phyloP scores from a whole-genome alignment of 2,797 vertebrate genomes.

The Cygnus olor region DNA sequence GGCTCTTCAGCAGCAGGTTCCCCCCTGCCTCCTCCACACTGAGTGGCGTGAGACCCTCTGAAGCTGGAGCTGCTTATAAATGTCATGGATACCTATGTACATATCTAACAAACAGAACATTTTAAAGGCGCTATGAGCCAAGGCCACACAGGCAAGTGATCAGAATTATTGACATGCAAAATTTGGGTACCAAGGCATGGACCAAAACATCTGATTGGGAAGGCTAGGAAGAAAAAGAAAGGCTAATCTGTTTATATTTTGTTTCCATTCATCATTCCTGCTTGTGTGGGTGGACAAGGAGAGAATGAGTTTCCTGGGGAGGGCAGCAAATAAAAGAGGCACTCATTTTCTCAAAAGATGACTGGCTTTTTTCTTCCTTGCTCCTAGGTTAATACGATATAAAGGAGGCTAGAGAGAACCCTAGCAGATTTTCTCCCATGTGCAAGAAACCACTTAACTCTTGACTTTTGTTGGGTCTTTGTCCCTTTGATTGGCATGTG shows the following conservation, averaged over 20 bases:
- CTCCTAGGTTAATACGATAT: not conserved
- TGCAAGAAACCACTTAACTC: not conserved
- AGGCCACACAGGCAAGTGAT: not conserved
- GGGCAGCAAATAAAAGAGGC: conserved; percentile 43
- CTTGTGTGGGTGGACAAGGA: conserved; percentile 55
- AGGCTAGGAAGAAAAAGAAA: not conserved
- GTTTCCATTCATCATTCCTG: conserved; percentile 52
- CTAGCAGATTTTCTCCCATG: not conserved
- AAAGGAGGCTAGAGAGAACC: not conserved
- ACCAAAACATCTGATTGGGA: not conserved
- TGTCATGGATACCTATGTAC: not conserved
- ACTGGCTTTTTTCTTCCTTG: conserved; percentile 1
- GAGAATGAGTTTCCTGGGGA: conserved; percentile 52
- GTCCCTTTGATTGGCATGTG: not conserved
- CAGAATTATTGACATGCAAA: not conserved
- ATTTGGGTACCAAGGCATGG: not conserved
- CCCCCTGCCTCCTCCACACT: not conserved
- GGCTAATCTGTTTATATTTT: conserved; percentile 38
- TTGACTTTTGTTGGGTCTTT: not conserved
- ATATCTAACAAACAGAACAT: not conserved
- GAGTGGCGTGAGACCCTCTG: not conserved
- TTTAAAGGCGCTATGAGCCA: not conserved
- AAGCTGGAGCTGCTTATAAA: not conserved
- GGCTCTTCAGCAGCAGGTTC: not conserved
- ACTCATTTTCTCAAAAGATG: conserved; percentile 27